Percentiles rank a stretch among this genome's conserved stretches.
Conservation (phyloP, 1,140 invertebrate genomes). For the Hesperophylax magnus region DNA sequence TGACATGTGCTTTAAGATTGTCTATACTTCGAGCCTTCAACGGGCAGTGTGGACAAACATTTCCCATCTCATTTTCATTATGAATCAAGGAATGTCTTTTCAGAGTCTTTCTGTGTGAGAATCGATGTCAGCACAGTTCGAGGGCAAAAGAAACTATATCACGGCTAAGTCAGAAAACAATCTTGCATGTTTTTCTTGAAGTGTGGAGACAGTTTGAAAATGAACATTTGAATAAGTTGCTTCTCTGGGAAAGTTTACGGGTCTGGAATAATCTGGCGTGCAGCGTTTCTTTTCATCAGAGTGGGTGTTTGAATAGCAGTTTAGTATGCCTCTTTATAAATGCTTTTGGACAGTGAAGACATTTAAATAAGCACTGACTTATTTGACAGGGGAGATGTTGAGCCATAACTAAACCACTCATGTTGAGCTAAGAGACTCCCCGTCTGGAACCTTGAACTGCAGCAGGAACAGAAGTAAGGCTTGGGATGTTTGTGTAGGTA, state of each 20-base stretch:
- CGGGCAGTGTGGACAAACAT: constrained; percentile 64
- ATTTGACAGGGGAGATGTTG: constrained; percentile 73
- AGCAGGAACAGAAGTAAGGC: constrained; percentile 72
- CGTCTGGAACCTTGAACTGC: constrained; percentile 70
- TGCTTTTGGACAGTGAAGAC: constrained; percentile 73
- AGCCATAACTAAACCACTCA: too few relatives aligned
- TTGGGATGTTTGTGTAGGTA: constrained; percentile 70
- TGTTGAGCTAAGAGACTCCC: constrained; percentile 70
- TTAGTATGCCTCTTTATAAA: constrained; percentile 78
- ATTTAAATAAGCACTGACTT: constrained; percentile 71
- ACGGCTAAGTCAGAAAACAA: constrained; percentile 70
- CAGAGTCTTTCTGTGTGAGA: constrained; percentile 68
- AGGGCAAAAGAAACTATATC: constrained; percentile 69
- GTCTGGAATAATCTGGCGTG: constrained; percentile 74
- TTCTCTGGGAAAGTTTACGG: constrained; percentile 72
- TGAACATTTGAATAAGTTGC: constrained; percentile 71
- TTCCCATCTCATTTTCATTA: constrained; percentile 56
- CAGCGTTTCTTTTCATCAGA: constrained; percentile 71
- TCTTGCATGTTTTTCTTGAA: constrained; percentile 69
- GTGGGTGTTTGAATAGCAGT: constrained; percentile 73
- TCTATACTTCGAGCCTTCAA: constrained; percentile 71
- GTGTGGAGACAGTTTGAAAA: constrained; percentile 68
- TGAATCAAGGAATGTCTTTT: constrained; percentile 69
- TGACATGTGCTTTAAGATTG: constrained; percentile 72
- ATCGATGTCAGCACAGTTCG: constrained; percentile 71